Conservation (phyloP, 2,797 vertebrate species). For the Buceros bicornis region DNA sequence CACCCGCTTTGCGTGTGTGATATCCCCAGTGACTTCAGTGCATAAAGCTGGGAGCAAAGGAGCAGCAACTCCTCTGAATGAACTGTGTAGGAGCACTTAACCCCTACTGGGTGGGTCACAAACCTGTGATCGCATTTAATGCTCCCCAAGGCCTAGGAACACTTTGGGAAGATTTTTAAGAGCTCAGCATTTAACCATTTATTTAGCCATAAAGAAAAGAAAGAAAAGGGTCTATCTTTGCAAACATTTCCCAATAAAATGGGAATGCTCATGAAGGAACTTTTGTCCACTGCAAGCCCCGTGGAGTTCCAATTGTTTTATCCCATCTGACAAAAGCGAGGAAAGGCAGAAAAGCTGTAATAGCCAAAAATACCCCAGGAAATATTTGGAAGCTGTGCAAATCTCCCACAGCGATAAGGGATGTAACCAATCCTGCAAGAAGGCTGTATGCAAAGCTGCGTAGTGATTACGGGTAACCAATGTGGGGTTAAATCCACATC, state of each 20-base stretch:
- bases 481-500: not conserved
- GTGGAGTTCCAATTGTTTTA: not conserved
- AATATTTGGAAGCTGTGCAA: not conserved
- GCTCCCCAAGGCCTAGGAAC: not conserved
- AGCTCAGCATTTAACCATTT: not conserved
- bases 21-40: not conserved
- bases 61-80: conserved; percentile 24
- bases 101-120: conserved; percentile 25
- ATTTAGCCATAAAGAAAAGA: not conserved
- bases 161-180: conserved; percentile 26
- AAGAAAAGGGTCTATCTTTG: not conserved
- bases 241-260: not conserved
- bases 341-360: not conserved
- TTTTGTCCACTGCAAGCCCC: not conserved
- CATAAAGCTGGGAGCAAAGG: conserved; percentile 53
- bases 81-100: conserved; percentile 6
- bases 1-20: not conserved
- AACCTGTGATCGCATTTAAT: not conserved
- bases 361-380: not conserved
- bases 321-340: not conserved
- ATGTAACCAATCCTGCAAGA: not conserved
- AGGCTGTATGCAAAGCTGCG: not conserved
- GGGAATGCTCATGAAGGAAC: not conserved
- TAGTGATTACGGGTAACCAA: not conserved
- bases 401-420: not conserved